Conservation (phyloP, 1,140 invertebrate genomes). For the Melipona quadrifasciata region DNA sequence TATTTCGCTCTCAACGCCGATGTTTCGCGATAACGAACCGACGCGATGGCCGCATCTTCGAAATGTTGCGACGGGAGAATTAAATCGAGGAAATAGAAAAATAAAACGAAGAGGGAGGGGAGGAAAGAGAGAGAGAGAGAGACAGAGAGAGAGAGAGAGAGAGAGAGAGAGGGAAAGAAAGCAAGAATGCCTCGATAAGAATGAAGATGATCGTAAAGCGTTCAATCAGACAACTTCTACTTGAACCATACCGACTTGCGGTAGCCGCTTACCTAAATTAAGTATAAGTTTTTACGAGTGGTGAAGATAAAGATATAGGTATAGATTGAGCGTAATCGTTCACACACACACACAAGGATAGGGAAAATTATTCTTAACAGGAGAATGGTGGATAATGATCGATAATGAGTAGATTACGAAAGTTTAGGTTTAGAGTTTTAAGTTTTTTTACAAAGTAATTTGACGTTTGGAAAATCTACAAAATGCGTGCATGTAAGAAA, state of each 20-base stretch:
- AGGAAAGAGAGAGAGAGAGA: neutral
- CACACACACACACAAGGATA: too few species aligned
- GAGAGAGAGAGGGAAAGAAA: neutral
- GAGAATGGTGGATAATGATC: too few species aligned
- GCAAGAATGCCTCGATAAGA: neutral
- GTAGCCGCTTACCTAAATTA: conserved; percentile 29
- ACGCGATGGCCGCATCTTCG: neutral
- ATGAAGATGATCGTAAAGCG: conserved; percentile 36
- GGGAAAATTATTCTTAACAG: neutral
- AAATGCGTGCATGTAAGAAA: too few species aligned
- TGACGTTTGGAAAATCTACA: too few species aligned
- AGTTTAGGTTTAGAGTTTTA: too few species aligned
- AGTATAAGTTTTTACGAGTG: conserved; percentile 33
- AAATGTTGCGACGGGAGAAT: neutral
- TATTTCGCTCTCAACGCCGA: conserved; percentile 49
- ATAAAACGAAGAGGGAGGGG: too few species aligned
- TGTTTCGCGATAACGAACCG: conserved; percentile 53
- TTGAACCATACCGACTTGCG: conserved; percentile 27
- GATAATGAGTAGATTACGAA: too few species aligned
- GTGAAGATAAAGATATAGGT: neutral
- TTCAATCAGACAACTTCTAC: conserved; percentile 38
- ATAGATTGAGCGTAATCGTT: neutral
- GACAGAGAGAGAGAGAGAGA: too few species aligned
- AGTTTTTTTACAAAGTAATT: too few species aligned
- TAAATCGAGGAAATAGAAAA: neutral